phyloP scores from a whole-genome alignment of 2,113 vertebrate genomes.

The Hippotragus niger region DNA sequence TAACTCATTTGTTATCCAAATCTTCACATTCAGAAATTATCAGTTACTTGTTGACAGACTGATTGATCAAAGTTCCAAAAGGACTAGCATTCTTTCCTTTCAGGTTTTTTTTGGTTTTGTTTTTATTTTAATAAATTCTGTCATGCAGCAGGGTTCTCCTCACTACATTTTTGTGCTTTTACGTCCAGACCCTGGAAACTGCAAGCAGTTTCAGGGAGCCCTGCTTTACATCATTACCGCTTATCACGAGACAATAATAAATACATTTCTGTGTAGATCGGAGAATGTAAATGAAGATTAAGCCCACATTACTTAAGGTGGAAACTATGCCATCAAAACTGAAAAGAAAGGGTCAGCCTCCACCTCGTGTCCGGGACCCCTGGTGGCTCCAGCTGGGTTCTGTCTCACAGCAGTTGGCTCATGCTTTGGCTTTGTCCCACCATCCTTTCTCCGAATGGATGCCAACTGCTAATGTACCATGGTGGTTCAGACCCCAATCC shows the following conservation, averaged over 20 bases:
- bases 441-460: not conserved
- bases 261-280: constrained; percentile 36
- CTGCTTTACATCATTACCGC: constrained; percentile 64
- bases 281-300: constrained; percentile 61
- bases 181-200: constrained; percentile 32
- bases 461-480: not conserved
- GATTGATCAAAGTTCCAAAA: constrained; percentile 30
- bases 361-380: not conserved
- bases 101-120: not conserved
- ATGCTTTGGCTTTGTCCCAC: not conserved
- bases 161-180: not conserved
- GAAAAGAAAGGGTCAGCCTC: not conserved
- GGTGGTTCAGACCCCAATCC: not conserved
- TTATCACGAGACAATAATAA: constrained; percentile 55
- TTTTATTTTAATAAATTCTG: constrained; percentile 12
- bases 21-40: constrained; percentile 20
- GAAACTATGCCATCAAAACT: constrained; percentile 46
- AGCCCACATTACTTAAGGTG: constrained; percentile 39
- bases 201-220: not conserved
- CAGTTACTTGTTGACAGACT: constrained; percentile 36
- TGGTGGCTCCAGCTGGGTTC: not conserved
- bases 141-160: not conserved
- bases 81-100: not conserved
- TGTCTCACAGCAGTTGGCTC: not conserved
- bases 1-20: constrained; percentile 28